A percentile compares a stretch with the other conserved stretches of the same genome.
phyloP scores from a whole-genome alignment of 1,140 invertebrate species.

The Planococcus citri region DNA sequence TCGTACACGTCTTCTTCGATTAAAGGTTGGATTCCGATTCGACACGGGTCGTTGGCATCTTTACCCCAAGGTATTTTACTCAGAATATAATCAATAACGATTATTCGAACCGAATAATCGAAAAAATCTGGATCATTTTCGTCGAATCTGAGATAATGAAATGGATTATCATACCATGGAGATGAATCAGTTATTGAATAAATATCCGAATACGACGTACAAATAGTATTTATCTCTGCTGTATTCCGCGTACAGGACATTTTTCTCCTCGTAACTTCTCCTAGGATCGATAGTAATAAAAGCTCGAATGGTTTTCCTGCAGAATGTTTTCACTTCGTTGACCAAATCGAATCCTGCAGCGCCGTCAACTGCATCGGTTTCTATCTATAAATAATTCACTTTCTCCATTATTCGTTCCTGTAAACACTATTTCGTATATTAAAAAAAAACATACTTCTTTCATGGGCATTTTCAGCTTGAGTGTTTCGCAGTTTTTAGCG shows the following conservation, averaged over 20 bases:
- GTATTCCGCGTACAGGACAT: constrained; percentile 24
- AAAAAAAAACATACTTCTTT: constrained; percentile 47
- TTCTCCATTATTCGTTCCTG: too few species aligned
- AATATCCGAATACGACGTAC: constrained; percentile 33
- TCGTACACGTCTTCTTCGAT: constrained; percentile 61
- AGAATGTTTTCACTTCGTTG: neutral
- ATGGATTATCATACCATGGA: neutral
- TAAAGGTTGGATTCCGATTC: constrained; percentile 73
- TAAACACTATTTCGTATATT: too few species aligned
- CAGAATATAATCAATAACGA: constrained; percentile 84
- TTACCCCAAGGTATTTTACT: constrained; percentile 69
- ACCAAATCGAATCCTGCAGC: neutral
- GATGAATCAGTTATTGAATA: neutral
- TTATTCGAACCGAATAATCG: constrained; percentile 65
- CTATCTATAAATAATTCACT: too few species aligned
- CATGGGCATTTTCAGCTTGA: constrained; percentile 90
- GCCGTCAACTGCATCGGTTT: neutral
- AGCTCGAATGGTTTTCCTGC: constrained; percentile 12
- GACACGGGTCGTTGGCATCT: constrained; percentile 49
- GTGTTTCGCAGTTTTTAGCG: constrained; percentile 78
- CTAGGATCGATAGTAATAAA: constrained; percentile 25
- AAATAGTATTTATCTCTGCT: constrained; percentile 22
- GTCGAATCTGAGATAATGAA: constrained; percentile 63
- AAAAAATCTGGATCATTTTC: constrained; percentile 69
- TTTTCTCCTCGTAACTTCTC: constrained; percentile 23